Base-by-base conservation (phyloP, 2,113 vertebrate genomes). In the Misgurnus mizolepis region DNA sequence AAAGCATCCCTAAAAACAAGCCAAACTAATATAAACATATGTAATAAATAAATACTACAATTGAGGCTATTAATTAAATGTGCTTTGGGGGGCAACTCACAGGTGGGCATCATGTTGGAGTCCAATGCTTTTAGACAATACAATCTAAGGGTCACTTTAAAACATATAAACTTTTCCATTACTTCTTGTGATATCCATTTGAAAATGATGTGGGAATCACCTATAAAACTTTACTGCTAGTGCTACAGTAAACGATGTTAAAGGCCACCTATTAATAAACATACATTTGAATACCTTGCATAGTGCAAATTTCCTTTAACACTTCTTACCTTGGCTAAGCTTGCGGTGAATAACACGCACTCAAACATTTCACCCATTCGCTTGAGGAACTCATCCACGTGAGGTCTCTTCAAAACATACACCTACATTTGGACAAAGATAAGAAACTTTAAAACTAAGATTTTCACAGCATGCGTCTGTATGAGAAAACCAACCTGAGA, bases 301-400 rank as follows among this genome's bases (percentile, higher is more conserved):
- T 47, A 14, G 14, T 62, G 72, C 58, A 47, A 60, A 47, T 12
- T 40, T 22, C 39, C 3, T 6, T 49, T 34, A 14, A 11, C 40
- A 76, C 2, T 22, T 22, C 92, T 89, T 86, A 99, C 98, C 97
- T 99, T 99, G 87, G 98, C 95, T 79, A 99, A 93, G 82, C 98
- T 99, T 39, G 97, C 98, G 0, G 98, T 99, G 94, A 99, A 99
- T 64, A 99, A 92, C 79, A 99, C 96, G 0, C 98, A 99, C 87
- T 99, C 98, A 0, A 99, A 99, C 86, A 99, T 86, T 89, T 99
- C 96, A 0, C 98, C 97, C 97, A 99, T 98, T 69, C 97, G 92
- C 86, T 94, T 94, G 6, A 99, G 93, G 88, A 99, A 99, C 85
- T 99, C 96, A 0, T 99, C 98, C 27, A 99, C 98, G 0, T 98